A percentile compares a stretch with the other conserved stretches of the same genome.
These are phyloP conservation scores for Sepioteuthis lessoniana DNA, from an alignment of 2,888 invertebrate genomes.

Conservation along the genomic window DNA sequence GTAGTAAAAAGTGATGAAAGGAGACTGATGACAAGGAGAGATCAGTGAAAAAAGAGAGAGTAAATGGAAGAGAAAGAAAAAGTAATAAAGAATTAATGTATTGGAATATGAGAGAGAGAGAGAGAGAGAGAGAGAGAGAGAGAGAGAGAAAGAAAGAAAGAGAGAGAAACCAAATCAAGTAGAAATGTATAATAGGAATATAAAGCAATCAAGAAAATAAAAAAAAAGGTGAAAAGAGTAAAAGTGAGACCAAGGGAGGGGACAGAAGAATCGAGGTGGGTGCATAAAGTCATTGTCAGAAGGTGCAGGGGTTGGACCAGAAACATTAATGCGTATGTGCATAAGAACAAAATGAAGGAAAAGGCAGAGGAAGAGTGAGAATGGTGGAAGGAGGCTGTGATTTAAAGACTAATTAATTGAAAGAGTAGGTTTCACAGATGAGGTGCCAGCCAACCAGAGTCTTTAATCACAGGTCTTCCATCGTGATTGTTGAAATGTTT, in stretches of 20 bases:
- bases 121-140: too few species aligned
- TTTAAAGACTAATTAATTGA: slow-evolving; percentile 45
- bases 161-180: not conserved
- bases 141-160: too few species aligned
- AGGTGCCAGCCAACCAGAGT: slow-evolving; percentile 37
- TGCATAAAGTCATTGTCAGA: not conserved
- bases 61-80: too few species aligned
- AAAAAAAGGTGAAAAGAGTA: not conserved
- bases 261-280: not conserved
- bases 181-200: too few species aligned
- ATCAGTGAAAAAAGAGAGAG: too few species aligned
- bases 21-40: too few species aligned
- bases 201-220: too few species aligned
- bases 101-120: too few species aligned
- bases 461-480: slow-evolving; percentile 41
- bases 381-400: not conserved
- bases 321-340: not conserved
- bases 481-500: not conserved
- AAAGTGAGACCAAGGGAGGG: not conserved
- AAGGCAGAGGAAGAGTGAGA: not conserved
- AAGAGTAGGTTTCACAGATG: slow-evolving; percentile 17
- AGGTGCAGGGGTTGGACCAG: not conserved
- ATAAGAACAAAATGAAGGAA: not conserved
- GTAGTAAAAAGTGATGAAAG: too few species aligned
- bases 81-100: too few species aligned